Conservation (phyloP, 2,888 invertebrate genomes). For the Drosophila multiciliata region DNA sequence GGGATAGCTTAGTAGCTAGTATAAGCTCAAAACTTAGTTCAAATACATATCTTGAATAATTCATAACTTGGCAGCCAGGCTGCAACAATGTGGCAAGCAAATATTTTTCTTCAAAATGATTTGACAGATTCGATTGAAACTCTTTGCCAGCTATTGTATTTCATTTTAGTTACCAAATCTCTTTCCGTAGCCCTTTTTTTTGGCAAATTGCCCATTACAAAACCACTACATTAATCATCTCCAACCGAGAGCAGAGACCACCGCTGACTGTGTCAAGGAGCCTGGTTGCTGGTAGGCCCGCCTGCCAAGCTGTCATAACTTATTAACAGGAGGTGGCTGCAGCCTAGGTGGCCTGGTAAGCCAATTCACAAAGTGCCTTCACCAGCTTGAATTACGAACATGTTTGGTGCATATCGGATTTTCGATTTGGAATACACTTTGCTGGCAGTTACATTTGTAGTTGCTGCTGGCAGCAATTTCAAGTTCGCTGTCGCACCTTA, state of each 20-base stretch:
- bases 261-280: slow-evolving; percentile 39
- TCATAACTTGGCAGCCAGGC: not conserved
- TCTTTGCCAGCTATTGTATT: slow-evolving; percentile 11
- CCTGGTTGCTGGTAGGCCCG: slow-evolving; percentile 12
- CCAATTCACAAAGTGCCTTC: slow-evolving; percentile 66
- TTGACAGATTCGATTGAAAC: slow-evolving; percentile 37
- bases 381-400: not conserved
- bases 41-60: slow-evolving; percentile 11
- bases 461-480: slow-evolving; percentile 45
- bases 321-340: slow-evolving; percentile 68
- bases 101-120: slow-evolving; percentile 17
- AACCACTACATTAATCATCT: slow-evolving; percentile 75
- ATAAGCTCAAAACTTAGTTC: not conserved
- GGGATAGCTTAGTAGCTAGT: not conserved
- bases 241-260: slow-evolving; percentile 36
- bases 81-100: not conserved
- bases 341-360: slow-evolving; percentile 34
- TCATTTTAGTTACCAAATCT: slow-evolving; percentile 35
- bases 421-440: not conserved
- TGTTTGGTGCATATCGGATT: not conserved
- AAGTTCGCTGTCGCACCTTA: slow-evolving; percentile 51
- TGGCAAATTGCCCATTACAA: slow-evolving; percentile 63
- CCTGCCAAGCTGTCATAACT: slow-evolving; percentile 68
- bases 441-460: slow-evolving; percentile 32
- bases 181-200: slow-evolving; percentile 59